Percentiles rank a stretch among this genome's conserved stretches.
These are phyloP conservation scores for Ellobium chinense DNA, from an alignment of 2,888 invertebrate genomes.

Conservation along the genomic window DNA sequence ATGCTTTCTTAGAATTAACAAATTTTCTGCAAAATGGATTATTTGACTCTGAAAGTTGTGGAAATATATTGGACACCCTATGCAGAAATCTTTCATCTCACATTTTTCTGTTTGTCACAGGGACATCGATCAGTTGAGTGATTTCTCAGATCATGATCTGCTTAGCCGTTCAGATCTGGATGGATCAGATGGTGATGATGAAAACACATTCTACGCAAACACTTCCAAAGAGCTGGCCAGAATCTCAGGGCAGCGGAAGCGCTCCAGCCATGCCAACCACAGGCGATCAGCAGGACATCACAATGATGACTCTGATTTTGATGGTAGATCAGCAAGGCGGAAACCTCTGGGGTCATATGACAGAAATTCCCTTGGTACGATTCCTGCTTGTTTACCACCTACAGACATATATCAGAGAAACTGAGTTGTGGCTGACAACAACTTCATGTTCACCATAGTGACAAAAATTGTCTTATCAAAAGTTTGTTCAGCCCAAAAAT, in stretches of 20 bases:
- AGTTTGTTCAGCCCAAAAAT: too few relatives aligned
- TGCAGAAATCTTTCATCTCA: neutral
- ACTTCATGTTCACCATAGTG: too few relatives aligned
- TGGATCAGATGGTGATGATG: slow-evolving; percentile 65
- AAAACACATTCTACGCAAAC: slow-evolving; percentile 67
- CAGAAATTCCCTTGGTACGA: neutral
- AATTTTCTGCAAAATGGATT: too few relatives aligned
- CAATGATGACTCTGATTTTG: slow-evolving; percentile 25
- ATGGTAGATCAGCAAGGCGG: neutral
- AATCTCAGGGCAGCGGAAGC: slow-evolving; percentile 49
- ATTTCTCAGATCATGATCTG: slow-evolving; percentile 67
- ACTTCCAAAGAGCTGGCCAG: slow-evolving; percentile 68
- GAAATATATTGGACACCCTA: too few relatives aligned
- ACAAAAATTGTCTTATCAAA: too few relatives aligned
- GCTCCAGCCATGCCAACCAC: neutral
- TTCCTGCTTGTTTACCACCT: too few relatives aligned
- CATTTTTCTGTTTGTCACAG: too few relatives aligned
- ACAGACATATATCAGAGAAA: too few relatives aligned
- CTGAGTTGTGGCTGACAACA: too few relatives aligned
- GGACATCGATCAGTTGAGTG: slow-evolving; percentile 73
- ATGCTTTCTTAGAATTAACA: too few relatives aligned
- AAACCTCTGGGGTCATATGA: slow-evolving; percentile 12
- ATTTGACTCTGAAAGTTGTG: too few relatives aligned
- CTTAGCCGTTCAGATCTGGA: slow-evolving; percentile 50
- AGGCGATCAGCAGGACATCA: neutral